These are phyloP conservation scores for Cyprinodon variegatus DNA, from an alignment of 2,113 vertebrate genomes.

Conservation along the genomic window DNA sequence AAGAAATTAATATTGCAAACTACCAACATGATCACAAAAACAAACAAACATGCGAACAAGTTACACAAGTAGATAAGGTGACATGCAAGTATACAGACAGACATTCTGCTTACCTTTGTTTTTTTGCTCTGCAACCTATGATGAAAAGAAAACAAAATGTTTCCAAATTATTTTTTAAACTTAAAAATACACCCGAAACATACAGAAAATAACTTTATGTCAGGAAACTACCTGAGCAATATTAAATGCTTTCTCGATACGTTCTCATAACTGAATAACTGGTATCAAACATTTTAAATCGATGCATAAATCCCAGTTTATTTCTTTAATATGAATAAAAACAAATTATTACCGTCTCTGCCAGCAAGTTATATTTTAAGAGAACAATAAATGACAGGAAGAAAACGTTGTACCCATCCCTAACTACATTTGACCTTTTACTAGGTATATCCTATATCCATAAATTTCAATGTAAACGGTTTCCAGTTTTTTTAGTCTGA, in stretches of 20 bases:
- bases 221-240: neutral
- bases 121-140: constrained; percentile 98
- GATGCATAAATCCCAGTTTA: neutral
- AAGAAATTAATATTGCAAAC: no score
- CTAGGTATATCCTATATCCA: no score
- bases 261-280: neutral
- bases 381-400: no score
- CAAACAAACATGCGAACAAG: neutral
- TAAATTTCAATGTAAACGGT: no score
- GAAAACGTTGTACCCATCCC: no score
- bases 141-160: constrained; percentile 15
- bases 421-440: no score
- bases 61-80: neutral
- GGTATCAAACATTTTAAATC: neutral
- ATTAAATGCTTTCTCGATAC: neutral
- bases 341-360: no score
- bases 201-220: neutral
- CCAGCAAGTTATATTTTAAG: no score
- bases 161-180: neutral
- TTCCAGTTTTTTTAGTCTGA: no score
- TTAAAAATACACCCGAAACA: neutral
- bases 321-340: neutral
- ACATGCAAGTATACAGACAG: neutral
- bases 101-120: constrained; percentile 92
- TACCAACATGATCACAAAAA: neutral